Evolutionary conservation across 2,888 invertebrate species (phyloP).

Genomic region (Calameuta pallipes): DNA sequence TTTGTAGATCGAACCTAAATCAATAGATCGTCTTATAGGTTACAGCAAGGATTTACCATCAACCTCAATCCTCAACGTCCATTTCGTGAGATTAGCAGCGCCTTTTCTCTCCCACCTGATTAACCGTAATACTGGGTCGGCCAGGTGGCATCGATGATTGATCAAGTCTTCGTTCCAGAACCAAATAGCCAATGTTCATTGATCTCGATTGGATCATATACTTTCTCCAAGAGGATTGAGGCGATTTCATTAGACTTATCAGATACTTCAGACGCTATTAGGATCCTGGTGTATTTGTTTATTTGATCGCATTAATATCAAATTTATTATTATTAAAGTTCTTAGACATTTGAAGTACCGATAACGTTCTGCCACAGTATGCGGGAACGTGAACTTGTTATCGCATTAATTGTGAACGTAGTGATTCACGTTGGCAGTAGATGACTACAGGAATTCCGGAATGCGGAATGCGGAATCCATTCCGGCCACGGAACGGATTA

Average conservation of each 20-base stretch:
- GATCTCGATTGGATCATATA: not conserved
- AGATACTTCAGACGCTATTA: not conserved
- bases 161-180: not conserved
- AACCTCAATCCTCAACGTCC: conserved; percentile 50
- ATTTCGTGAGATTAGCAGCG: conserved; percentile 41
- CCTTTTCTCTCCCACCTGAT: conserved; percentile 38
- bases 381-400: not conserved
- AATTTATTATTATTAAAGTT: not conserved
- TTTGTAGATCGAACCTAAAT: not conserved
- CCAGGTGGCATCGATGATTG: conserved; percentile 38
- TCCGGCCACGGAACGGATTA: not conserved
- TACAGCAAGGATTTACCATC: conserved; percentile 47
- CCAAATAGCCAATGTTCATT: too few relatives aligned
- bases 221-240: not conserved
- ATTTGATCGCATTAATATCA: not conserved
- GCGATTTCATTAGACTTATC: not conserved
- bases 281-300: not conserved
- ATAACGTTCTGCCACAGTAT: not conserved
- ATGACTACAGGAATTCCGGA: not conserved
- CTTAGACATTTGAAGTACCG: not conserved
- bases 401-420: not conserved
- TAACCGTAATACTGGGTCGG: conserved; percentile 52
- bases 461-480: conserved; percentile 1
- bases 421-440: not conserved
- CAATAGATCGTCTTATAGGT: not conserved